Evolutionary conservation across 2,888 invertebrate genomes (phyloP), one percentile per base, ranked within the genome.

Genomic region (Agriotes lineatus): DNA sequence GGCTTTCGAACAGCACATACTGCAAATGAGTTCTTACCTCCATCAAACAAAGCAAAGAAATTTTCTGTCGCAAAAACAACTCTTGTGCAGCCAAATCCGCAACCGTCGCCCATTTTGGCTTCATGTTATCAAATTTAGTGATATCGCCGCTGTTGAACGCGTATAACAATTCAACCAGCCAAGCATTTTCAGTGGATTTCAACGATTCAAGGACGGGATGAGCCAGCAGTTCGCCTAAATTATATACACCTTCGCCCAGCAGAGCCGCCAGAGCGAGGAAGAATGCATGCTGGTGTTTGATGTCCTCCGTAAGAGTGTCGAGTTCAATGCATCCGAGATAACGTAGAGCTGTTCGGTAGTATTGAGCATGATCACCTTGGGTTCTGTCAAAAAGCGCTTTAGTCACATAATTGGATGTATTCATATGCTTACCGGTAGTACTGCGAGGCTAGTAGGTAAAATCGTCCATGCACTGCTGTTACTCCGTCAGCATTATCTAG

Each of bases 41-140:
- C 97, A 99, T 99, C 0, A 99, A 88, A 81, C 98, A 97, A 12
- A 99, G 87, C 16, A 99, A 87, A 0, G 96, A 96, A 70, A 99
- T 96, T 86, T 99, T 99, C 84, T 96, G 94, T 16, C 95, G 86
- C 74, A 98, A 86, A 78, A 91, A 91, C 0, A 91, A 83, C 80
- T 96, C 96, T 71, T 95, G 92, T 0, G 93, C 90, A 7, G 90
- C 89, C 16, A 98, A 86, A 84, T 97, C 96, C 0, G 95, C 93
- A 75, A 96, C 92, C 69, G 90, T 89, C 2, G 88, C 86, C 95
- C 96, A 94, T 69, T 89, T 87, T 0, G 91, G 87, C 78, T 90
- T 90, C 87, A 95, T 89, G 69, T 85, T 85, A 79, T 93, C 91
- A 76, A 92, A 93, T 74, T 91, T 91, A 64, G 86, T 88, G 65